These are phyloP conservation scores for Typhlomys cinereus DNA, from an alignment of 2,113 vertebrate species.

Conservation along the genomic window DNA sequence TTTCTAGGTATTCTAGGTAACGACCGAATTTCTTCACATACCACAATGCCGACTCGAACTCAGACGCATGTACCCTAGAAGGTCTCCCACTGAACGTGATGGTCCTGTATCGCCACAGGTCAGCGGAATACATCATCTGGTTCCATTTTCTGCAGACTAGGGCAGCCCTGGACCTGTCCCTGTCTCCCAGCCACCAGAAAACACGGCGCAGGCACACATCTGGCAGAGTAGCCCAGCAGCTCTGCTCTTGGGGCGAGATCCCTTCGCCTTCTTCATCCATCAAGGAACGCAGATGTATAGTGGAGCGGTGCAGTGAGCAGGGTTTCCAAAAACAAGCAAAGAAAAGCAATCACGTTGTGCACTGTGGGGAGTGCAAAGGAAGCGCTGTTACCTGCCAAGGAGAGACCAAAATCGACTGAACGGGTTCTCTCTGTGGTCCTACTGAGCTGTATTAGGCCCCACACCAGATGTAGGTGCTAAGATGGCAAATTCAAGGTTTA, in stretches of 20 bases:
- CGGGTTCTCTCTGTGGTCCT: no score
- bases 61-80: constrained; percentile 55
- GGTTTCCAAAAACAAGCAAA: constrained; percentile 50
- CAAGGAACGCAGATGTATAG: not conserved
- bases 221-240: constrained; percentile 82
- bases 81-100: constrained; percentile 83
- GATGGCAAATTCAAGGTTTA: not conserved
- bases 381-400: constrained; percentile 7
- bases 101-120: constrained; percentile 84
- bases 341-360: constrained; percentile 54
- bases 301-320: constrained; percentile 41
- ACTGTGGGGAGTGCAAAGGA: constrained; percentile 59
- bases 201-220: constrained; percentile 82
- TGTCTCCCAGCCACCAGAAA: constrained; percentile 84
- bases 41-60: constrained; percentile 80
- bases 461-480: not conserved
- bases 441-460: not conserved
- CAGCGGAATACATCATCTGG: constrained; percentile 80
- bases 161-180: constrained; percentile 81
- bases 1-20: constrained; percentile 84
- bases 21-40: constrained; percentile 83
- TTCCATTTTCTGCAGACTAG: constrained; percentile 87
- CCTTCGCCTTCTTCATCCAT: constrained; percentile 72
- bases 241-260: constrained; percentile 59
- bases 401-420: not conserved